Percentiles rank a stretch among this genome's conserved stretches.
phyloP scores from a whole-genome alignment of 2,888 invertebrate genomes.

The Dryadula phaetusa region DNA sequence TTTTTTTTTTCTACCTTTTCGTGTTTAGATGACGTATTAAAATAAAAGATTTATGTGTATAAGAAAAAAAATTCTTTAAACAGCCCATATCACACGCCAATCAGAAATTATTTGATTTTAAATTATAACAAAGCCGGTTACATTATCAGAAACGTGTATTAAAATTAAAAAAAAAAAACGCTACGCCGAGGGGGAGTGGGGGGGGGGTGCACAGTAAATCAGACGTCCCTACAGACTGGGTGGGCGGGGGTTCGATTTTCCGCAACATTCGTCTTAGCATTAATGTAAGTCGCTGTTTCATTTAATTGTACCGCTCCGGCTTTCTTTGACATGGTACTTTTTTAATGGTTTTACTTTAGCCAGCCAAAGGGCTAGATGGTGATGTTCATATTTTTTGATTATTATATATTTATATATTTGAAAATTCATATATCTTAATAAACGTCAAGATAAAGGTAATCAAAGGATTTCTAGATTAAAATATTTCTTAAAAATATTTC shows the following conservation, averaged over 20 bases:
- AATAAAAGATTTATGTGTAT: conserved; percentile 20
- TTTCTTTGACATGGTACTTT: conserved; percentile 46
- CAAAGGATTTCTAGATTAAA: too few species aligned
- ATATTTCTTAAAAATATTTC: too few species aligned
- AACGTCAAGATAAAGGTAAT: too few species aligned
- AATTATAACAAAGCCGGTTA: conserved; percentile 25
- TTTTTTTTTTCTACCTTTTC: conserved; percentile 20
- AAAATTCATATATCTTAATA: too few species aligned
- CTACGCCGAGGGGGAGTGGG: too few species aligned
- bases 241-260: conserved; percentile 76
- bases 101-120: conserved; percentile 38
- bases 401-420: too few species aligned
- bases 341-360: conserved; percentile 11
- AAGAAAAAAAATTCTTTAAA: conserved; percentile 24
- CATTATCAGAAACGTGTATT: conserved; percentile 46
- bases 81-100: conserved; percentile 40
- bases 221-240: conserved; percentile 73
- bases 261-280: conserved; percentile 84
- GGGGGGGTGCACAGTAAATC: conserved; percentile 73
- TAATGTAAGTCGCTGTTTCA: conserved; percentile 79
- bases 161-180: conserved; percentile 63
- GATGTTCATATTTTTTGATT: conserved; percentile 22
- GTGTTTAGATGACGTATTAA: conserved; percentile 20
- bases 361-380: too few species aligned
- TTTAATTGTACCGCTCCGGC: conserved; percentile 79